Percentiles rank a stretch among this genome's conserved stretches.
These are phyloP conservation scores for Brachionus calyciflorus DNA, from an alignment of 1,140 invertebrate genomes.

Conservation along the genomic window DNA sequence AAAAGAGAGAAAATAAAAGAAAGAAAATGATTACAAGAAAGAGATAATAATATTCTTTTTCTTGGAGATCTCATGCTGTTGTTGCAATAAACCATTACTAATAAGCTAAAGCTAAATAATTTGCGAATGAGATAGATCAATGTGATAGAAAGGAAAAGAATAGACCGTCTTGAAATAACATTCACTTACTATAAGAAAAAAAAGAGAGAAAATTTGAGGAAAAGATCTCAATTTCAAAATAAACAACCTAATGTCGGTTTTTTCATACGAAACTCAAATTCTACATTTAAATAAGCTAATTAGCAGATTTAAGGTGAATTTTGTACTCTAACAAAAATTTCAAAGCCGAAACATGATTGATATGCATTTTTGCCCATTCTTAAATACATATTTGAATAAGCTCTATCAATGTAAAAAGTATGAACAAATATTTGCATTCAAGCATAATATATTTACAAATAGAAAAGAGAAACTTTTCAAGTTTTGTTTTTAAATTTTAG, in stretches of 20 bases:
- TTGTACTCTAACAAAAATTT: conserved; percentile 25
- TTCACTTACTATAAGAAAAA: no score
- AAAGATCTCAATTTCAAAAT: conserved; percentile 30
- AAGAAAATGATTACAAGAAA: no score
- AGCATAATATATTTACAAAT: neutral
- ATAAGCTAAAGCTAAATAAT: no score
- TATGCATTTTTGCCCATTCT: conserved; percentile 30
- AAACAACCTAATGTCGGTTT: conserved; percentile 20
- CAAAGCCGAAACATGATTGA: conserved; percentile 38
- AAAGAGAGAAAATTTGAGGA: no score
- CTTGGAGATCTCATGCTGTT: no score
- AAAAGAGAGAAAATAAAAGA: no score
- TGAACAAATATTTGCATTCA: conserved; percentile 22
- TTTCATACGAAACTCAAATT: neutral
- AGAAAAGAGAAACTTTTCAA: neutral
- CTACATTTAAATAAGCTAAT: conserved; percentile 25
- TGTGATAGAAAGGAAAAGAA: no score
- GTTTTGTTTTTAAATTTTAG: neutral
- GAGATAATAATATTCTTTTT: no score
- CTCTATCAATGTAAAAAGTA: conserved; percentile 24
- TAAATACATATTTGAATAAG: conserved; percentile 1
- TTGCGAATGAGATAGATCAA: no score
- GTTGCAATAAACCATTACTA: no score
- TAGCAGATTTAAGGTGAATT: conserved; percentile 14
- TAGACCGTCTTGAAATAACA: no score